Percentiles rank a stretch among this genome's conserved stretches.
These are phyloP conservation scores for Limanda limanda DNA, from an alignment of 2,113 vertebrate genomes.

Conservation along the genomic window DNA sequence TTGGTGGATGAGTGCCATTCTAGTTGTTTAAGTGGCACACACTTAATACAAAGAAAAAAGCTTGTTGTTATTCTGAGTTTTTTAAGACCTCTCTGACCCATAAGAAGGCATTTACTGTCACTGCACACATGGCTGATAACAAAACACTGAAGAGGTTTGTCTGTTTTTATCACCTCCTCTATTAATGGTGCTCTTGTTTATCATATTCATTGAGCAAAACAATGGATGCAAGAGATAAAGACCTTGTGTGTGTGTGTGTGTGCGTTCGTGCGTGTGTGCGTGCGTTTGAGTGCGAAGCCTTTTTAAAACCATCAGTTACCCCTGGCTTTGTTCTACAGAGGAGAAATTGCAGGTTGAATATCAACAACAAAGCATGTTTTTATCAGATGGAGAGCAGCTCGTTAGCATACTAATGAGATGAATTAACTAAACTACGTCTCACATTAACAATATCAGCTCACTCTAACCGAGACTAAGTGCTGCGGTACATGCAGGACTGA, in stretches of 20 bases:
- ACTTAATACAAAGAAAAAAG: neutral
- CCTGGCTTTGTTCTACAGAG: slow-evolving; percentile 57
- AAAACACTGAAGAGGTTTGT: slow-evolving; percentile 61
- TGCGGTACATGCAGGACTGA: slow-evolving; percentile 22
- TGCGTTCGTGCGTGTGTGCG: no score
- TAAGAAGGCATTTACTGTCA: slow-evolving; percentile 44
- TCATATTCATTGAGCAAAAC: slow-evolving; percentile 65
- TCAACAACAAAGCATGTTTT: slow-evolving; percentile 69
- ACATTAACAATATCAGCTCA: slow-evolving; percentile 49
- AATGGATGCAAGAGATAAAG: slow-evolving; percentile 39
- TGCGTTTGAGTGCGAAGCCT: neutral
- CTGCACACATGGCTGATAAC: slow-evolving; percentile 49
- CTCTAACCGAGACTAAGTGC: slow-evolving; percentile 55
- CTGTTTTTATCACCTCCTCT: slow-evolving; percentile 46
- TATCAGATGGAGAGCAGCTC: slow-evolving; percentile 62
- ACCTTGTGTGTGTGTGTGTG: slow-evolving; percentile 21
- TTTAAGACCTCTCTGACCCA: slow-evolving; percentile 26
- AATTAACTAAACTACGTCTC: slow-evolving; percentile 68
- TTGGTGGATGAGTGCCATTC: no score
- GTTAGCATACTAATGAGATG: slow-evolving; percentile 77
- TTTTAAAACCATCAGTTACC: slow-evolving; percentile 50
- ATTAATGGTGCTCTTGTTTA: slow-evolving; percentile 57
- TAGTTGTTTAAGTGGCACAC: no score
- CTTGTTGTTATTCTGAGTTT: neutral
- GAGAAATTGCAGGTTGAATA: slow-evolving; percentile 69